Conservation (phyloP, 2,113 vertebrate genomes). For the Lasiurus borealis region DNA sequence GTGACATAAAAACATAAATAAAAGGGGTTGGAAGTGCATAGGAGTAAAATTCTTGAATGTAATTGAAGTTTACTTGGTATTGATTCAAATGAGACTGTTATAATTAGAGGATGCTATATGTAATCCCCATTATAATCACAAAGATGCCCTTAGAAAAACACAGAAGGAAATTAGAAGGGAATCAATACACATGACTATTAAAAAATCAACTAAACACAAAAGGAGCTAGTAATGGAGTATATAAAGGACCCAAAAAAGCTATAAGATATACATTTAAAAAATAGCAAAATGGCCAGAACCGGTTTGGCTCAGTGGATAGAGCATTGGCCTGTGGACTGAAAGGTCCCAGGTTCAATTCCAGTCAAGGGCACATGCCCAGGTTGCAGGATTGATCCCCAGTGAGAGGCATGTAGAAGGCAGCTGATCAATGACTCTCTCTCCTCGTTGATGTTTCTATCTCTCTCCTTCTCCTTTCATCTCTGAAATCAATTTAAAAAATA, state of each 20-base stretch:
- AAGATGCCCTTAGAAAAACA: not conserved
- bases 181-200: not conserved
- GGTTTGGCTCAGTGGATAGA: too few relatives aligned
- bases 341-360: too few relatives aligned
- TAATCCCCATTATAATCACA: not conserved
- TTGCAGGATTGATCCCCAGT: too few relatives aligned
- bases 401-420: too few relatives aligned
- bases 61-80: not conserved
- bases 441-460: too few relatives aligned
- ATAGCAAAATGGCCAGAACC: not conserved
- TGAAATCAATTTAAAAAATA: too few relatives aligned
- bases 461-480: too few relatives aligned
- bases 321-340: too few relatives aligned
- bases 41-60: not conserved
- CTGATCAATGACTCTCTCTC: too few relatives aligned
- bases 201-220: slow-evolving; percentile 16
- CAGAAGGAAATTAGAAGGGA: not conserved
- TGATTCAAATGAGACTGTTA: not conserved
- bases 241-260: not conserved
- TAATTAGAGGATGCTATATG: not conserved
- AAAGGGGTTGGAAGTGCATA: not conserved
- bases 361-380: too few relatives aligned
- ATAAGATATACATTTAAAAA: not conserved
- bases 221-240: not conserved
- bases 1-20: not conserved